Conservation (phyloP, 1,140 invertebrate species). For the Drosophila rufa region DNA sequence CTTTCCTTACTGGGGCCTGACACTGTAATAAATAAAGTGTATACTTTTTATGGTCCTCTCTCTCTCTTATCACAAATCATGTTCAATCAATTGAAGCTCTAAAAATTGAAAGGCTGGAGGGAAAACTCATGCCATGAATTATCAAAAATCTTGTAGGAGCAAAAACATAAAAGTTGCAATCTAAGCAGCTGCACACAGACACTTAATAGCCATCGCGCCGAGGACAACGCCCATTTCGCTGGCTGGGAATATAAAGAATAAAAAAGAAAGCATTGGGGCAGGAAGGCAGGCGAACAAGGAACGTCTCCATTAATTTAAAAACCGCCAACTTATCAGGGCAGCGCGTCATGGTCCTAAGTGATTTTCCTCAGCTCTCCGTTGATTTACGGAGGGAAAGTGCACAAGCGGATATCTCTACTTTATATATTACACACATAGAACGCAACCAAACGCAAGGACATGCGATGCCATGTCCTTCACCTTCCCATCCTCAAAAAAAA, state of each 20-base stretch:
- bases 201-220: conserved; percentile 23
- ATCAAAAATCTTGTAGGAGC: conserved; percentile 1
- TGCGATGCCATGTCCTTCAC: conserved; percentile 57
- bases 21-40: not conserved
- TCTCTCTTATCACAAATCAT: conserved; percentile 39
- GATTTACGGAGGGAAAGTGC: conserved; percentile 56
- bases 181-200: conserved; percentile 40
- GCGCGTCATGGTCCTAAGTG: conserved; percentile 75
- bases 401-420: conserved; percentile 41
- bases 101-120: not conserved
- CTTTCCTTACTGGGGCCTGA: not conserved
- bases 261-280: not conserved
- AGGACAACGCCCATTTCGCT: conserved; percentile 20
- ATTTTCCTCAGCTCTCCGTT: conserved; percentile 63
- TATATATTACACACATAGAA: conserved; percentile 48
- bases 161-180: conserved; percentile 40
- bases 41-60: not conserved
- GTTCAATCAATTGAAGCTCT: conserved; percentile 32
- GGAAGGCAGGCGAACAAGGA: conserved; percentile 42
- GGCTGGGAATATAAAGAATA: not conserved
- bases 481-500: conserved; percentile 28
- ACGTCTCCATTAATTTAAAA: conserved; percentile 78
- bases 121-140: conserved; percentile 6
- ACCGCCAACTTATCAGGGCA: conserved; percentile 73
- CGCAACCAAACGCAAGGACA: conserved; percentile 42